Percentiles rank a stretch among this genome's conserved stretches.
These are phyloP conservation scores for Limnephilus rhombicus DNA, from an alignment of 2,888 invertebrate species.

Conservation along the genomic window DNA sequence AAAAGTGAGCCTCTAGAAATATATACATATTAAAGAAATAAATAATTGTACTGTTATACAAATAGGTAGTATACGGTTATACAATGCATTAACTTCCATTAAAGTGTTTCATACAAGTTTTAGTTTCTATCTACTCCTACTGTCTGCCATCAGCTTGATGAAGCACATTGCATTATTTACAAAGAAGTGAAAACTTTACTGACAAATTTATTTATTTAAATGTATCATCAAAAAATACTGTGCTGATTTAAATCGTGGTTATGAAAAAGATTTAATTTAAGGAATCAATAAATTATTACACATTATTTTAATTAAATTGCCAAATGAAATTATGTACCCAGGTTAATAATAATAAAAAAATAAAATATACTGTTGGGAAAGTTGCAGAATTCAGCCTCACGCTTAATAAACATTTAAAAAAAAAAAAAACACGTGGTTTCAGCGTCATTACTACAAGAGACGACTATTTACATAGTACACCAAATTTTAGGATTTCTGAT, in stretches of 20 bases:
- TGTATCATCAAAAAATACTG: too few species aligned
- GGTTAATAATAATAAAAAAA: neutral
- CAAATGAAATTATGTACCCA: neutral
- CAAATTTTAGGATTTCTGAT: too few species aligned
- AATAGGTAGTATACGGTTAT: neutral
- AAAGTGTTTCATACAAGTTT: neutral
- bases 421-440: too few species aligned
- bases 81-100: neutral
- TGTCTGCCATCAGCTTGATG: neutral
- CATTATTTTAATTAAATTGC: neutral
- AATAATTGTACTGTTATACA: neutral
- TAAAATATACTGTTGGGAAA: neutral
- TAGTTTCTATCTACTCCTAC: neutral
- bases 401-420: too few species aligned
- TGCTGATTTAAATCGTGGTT: too few species aligned
- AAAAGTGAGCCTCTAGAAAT: neutral
- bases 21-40: neutral
- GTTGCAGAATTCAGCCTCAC: too few species aligned
- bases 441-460: too few species aligned
- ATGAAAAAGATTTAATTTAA: too few species aligned
- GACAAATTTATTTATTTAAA: too few species aligned
- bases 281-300: neutral
- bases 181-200: neutral
- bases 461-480: too few species aligned
- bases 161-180: neutral